Conservation (phyloP, 2,888 invertebrate species). For the Callimorpha dominula region DNA sequence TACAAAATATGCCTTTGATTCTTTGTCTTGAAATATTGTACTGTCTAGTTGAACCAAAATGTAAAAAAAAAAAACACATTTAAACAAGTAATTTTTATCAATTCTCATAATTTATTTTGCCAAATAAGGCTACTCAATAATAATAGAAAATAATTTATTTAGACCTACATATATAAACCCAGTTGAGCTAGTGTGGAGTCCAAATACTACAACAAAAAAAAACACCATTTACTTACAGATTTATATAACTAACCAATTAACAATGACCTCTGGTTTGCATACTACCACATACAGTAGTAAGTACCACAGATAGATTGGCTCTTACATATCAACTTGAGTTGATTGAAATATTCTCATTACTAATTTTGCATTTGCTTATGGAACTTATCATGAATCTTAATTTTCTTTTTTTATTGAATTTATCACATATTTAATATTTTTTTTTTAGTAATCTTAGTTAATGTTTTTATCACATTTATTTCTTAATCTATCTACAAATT, state of each 20-base stretch:
- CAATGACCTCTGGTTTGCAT: background rate
- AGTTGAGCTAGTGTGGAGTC: too few relatives aligned
- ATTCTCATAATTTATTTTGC: too few relatives aligned
- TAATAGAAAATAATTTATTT: background rate
- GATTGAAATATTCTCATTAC: background rate
- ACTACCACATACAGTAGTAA: background rate
- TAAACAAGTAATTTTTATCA: background rate
- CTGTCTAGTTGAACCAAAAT: background rate
- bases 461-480: too few relatives aligned
- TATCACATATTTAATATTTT: too few relatives aligned
- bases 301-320: too few relatives aligned
- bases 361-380: background rate
- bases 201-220: too few relatives aligned
- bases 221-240: background rate
- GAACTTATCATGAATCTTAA: too few relatives aligned
- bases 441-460: too few relatives aligned
- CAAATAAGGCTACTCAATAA: too few relatives aligned
- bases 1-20: background rate
- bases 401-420: too few relatives aligned
- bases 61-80: background rate
- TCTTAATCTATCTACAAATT: too few relatives aligned
- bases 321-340: background rate
- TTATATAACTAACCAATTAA: background rate
- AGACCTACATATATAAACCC: background rate
- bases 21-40: background rate